Percentiles rank a stretch among this genome's conserved stretches.
Conservation (phyloP, 2,797 vertebrate species). For the Adelosebastes latens region DNA sequence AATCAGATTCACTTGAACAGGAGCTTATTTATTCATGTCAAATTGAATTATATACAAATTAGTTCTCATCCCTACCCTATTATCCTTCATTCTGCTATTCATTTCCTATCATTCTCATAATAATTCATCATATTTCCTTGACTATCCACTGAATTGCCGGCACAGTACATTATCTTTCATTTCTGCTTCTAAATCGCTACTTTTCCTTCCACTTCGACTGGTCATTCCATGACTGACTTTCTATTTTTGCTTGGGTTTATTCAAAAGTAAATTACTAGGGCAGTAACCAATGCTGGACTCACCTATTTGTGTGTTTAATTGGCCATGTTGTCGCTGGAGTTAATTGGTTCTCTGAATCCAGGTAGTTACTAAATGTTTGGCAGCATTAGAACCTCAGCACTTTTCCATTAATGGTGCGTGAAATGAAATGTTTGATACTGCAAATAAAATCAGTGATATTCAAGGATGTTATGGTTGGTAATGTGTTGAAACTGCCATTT, state of each 20-base stretch:
- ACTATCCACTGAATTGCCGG: constrained; percentile 2
- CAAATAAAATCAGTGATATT: constrained; percentile 99
- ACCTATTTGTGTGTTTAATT: constrained; percentile 99
- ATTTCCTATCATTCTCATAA: background rate
- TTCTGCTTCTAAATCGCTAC: constrained; percentile 12
- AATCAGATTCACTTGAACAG: constrained; percentile 15
- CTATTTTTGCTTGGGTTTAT: constrained; percentile 82
- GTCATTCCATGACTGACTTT: constrained; percentile 69
- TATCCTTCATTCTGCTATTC: background rate
- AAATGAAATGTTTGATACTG: constrained; percentile 99
- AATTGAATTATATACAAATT: constrained; percentile 30
- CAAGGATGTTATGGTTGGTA: constrained; percentile 99
- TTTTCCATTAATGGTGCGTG: constrained; percentile 99
- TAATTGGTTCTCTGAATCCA: constrained; percentile 99
- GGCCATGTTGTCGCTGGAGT: constrained; percentile 99
- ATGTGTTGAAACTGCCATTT: constrained; percentile 99
- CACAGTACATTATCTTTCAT: constrained; percentile 15
- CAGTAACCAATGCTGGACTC: constrained; percentile 90
- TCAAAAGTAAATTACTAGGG: constrained; percentile 82
- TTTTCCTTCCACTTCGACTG: constrained; percentile 53
- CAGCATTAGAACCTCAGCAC: constrained; percentile 99
- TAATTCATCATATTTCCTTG: background rate
- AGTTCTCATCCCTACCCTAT: background rate
- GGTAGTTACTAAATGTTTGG: constrained; percentile 99
- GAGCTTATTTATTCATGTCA: constrained; percentile 32